Evolutionary conservation across 23 tunicate genomes (phyloP), one percentile per base, ranked within the genome.

Genomic region (Trididemnum clinides): DNA sequence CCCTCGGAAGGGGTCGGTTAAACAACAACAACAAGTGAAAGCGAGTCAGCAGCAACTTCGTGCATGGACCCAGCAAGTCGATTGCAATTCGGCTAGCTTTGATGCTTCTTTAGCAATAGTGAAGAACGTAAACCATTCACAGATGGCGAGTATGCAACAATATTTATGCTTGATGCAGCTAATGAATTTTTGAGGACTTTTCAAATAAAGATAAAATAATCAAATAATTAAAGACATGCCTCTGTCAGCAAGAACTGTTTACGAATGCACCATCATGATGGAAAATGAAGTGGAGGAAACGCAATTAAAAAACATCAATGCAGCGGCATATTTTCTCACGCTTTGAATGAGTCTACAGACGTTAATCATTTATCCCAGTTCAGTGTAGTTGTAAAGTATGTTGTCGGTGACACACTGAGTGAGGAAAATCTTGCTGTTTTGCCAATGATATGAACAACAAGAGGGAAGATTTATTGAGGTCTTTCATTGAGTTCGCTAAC

Each of bases 321-420:
- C 64, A 76, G 82, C 82, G 82, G 82, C 69, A 76, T 76, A n/a
- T 76, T 15, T 76, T 76, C 82, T 25, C 82, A 39, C 82, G 82
- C 82, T 76, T 76, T 76, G 27, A 70, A 76, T 49, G 82, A 76
- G 82, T 76, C 82, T n/a, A 39, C 82, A 76, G 82, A 76, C 69
- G 70, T 76, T 39, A 76, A 70, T 18, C 82, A 76, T 39, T 76
- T n/a, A n/a, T n/a, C n/a, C n/a, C n/a, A n/a, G n/a, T n/a, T n/a
- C n/a, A n/a, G n/a, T n/a, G n/a, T n/a, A n/a, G n/a, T n/a, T n/a
- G n/a, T n/a, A n/a, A n/a, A n/a, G n/a, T n/a, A n/a, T n/a, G n/a
- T n/a, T n/a, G n/a, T n/a, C n/a, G n/a, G n/a, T n/a, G n/a, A n/a
- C n/a, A n/a, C n/a, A n/a, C n/a, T n/a, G n/a, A n/a, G n/a, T n/a